phyloP scores from a whole-genome alignment of 2,113 vertebrate species.

The Oncorhynchus masou region DNA sequence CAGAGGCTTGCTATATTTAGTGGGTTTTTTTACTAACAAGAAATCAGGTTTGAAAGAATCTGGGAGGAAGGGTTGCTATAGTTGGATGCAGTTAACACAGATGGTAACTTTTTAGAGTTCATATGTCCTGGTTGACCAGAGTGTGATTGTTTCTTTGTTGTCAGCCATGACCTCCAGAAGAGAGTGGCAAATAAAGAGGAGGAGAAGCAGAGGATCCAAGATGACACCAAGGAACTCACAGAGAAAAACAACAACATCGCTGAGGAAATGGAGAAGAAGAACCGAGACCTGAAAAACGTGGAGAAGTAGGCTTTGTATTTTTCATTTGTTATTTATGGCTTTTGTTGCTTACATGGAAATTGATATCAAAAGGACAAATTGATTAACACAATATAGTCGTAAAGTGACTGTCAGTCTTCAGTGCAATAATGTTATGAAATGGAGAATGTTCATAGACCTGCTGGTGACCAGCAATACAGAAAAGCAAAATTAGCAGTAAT shows the following conservation, averaged over 20 bases:
- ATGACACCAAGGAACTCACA: constrained; percentile 84
- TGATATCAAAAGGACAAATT: not conserved
- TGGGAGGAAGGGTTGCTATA: too few relatives aligned
- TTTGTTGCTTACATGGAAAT: constrained; percentile 10
- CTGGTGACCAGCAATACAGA: too few relatives aligned
- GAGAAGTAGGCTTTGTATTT: constrained; percentile 82
- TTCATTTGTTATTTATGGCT: not conserved
- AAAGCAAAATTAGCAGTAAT: not conserved
- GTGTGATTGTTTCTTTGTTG: not conserved
- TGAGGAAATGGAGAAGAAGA: constrained; percentile 84
- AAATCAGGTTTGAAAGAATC: not conserved
- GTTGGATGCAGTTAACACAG: too few relatives aligned
- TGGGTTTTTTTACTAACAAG: not conserved
- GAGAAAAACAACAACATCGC: constrained; percentile 82
- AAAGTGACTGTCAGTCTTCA: too few relatives aligned
- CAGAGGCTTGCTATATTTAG: not conserved
- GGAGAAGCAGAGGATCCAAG: constrained; percentile 84
- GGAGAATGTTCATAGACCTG: too few relatives aligned
- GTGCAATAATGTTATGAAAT: too few relatives aligned
- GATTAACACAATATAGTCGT: too few relatives aligned
- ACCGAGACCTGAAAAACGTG: constrained; percentile 82
- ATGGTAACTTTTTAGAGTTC: too few relatives aligned
- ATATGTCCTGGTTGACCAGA: not conserved
- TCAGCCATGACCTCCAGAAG: constrained; percentile 87
- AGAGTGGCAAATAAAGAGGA: constrained; percentile 76